Base-by-base conservation (phyloP, 2,888 invertebrate genomes). In the Didymodactylos carnosus region DNA sequence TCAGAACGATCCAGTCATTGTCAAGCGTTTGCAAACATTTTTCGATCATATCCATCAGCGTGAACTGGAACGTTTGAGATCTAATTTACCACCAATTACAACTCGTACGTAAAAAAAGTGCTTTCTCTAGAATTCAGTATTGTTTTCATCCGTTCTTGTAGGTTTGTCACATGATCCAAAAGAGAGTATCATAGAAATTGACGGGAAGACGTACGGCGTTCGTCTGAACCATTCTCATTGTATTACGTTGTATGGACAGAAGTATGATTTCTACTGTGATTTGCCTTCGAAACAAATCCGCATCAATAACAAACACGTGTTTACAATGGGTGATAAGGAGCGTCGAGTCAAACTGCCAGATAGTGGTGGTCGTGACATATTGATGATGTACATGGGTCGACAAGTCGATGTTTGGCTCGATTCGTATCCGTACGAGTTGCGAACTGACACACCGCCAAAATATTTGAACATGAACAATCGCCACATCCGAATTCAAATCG, bases 321-420 rank as follows among this genome's bases (percentile, higher is more conserved):
- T 46, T 25, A 72, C 53, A 72, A 72, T 72, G 72, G 72, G 72
- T 19, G 72, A 72, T 40, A 62, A 72, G 14, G n/a, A n/a, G n/a
- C n/a, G n/a, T n/a, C n/a, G n/a, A n/a, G 46, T 69, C 25, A 72
- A 72, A 62, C 62, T 62, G n/a, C 53, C 69, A 41, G 41, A 35
- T 62, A 35, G 53, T 2, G 69, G 69, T 69, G 72, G 72, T 6
- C 62, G 72, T 19, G 39, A 69, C 8, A 69, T 72, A 13, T 40
- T 62, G 16, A 25, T 72, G 23, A 72, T 72, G 72, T 72, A 72
- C 62, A 72, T 72, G 72, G 72, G 72, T 43, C 46, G 46, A 62
- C 25, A 46, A 27, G 35, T 72, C 27, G 72, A 72, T 25, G 19
- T 72, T 16, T 72, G 72, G 72, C 40, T 72, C 16, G 72, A 72